A percentile compares a stretch with the other conserved stretches of the same genome.
These are phyloP conservation scores for Psophia crepitans DNA, from an alignment of 2,113 vertebrate genomes.

Conservation along the genomic window DNA sequence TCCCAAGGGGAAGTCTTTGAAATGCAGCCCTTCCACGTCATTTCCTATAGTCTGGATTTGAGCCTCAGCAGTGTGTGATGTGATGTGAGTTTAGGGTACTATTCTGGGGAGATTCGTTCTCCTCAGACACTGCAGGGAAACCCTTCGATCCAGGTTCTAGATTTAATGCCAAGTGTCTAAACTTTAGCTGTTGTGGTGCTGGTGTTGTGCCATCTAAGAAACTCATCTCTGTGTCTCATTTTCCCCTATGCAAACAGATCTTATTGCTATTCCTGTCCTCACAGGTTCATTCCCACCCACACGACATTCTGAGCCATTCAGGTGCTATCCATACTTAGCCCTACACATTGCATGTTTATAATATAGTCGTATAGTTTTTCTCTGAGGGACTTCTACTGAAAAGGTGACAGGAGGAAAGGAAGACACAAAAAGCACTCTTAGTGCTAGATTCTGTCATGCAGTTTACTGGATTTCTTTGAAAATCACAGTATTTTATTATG, in stretches of 20 bases:
- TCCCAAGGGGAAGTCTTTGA: neutral
- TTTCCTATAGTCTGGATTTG: neutral
- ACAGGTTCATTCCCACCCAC: neutral
- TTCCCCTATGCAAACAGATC: neutral
- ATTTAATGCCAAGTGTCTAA: neutral
- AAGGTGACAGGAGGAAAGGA: neutral
- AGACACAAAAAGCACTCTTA: neutral
- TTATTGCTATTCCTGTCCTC: neutral
- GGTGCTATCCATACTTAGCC: neutral
- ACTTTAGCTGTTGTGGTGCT: neutral
- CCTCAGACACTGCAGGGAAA: neutral
- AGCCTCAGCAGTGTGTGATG: neutral
- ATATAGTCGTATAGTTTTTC: neutral
- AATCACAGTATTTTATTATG: neutral
- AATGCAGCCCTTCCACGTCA: neutral
- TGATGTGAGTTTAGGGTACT: neutral
- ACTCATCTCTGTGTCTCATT: neutral
- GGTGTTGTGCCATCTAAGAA: neutral
- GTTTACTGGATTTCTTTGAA: neutral
- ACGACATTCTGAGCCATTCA: neutral
- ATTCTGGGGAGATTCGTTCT: neutral
- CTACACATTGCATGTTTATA: neutral
- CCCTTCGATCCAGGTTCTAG: neutral
- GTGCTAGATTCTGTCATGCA: accelerated
- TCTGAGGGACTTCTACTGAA: neutral